A percentile compares a stretch with the other conserved stretches of the same genome.
Conservation (phyloP, 2,888 invertebrate genomes). For the Synergus umbraculus region DNA sequence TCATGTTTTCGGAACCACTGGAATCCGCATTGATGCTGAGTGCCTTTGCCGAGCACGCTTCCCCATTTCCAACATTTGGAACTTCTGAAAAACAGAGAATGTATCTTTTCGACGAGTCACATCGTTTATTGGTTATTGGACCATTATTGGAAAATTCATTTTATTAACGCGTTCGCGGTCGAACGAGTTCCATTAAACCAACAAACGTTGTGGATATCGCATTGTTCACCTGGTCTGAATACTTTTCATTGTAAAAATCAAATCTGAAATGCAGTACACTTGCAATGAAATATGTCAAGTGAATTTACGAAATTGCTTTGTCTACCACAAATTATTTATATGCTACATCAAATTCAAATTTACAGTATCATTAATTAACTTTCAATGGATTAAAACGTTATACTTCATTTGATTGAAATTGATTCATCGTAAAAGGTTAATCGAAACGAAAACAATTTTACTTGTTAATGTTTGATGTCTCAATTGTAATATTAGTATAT, state of each 20-base stretch:
- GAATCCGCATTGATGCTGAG: constrained; percentile 28
- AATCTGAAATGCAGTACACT: constrained; percentile 5
- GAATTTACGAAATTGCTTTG: constrained; percentile 10
- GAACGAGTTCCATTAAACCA: constrained; percentile 14
- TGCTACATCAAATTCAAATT: background rate
- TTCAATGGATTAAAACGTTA: background rate
- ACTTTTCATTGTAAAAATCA: constrained; percentile 16
- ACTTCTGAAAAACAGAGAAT: constrained; percentile 19
- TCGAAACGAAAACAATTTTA: background rate
- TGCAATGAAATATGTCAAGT: constrained; percentile 11
- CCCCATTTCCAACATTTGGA: constrained; percentile 32
- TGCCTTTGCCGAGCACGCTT: constrained; percentile 14
- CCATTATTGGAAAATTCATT: constrained; percentile 40
- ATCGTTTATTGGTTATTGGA: constrained; percentile 40
- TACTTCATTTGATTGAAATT: background rate
- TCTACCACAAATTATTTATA: no score
- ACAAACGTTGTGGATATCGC: constrained; percentile 16
- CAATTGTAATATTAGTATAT: no score
- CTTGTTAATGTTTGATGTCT: no score
- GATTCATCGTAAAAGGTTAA: background rate
- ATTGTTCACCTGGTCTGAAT: constrained; percentile 31
- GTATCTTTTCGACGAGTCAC: constrained; percentile 10
- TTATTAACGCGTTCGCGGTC: constrained; percentile 35
- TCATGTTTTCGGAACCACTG: constrained; percentile 23
- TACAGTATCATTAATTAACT: background rate